Conservation (phyloP, 1,140 invertebrate genomes). For the Drosophila leontia region DNA sequence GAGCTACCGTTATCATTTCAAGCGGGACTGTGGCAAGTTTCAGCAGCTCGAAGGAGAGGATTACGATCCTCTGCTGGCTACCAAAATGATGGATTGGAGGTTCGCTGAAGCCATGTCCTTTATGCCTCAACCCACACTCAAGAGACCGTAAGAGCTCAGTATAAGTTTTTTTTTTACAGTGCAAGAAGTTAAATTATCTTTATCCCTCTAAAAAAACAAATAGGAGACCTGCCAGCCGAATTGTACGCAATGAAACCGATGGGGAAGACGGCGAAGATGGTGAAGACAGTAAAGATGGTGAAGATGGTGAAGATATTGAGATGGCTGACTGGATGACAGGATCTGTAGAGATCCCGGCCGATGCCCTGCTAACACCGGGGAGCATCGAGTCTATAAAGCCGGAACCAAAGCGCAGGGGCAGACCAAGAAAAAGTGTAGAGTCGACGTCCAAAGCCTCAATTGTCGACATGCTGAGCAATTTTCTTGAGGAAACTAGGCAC, state of each 20-base stretch:
- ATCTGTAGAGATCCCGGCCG: slow-evolving; percentile 1
- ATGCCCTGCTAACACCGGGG: background rate
- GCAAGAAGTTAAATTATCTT: background rate
- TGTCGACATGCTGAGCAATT: slow-evolving; percentile 8
- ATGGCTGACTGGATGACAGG: background rate
- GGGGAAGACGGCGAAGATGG: background rate
- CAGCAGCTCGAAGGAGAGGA: background rate
- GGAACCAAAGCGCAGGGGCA: background rate
- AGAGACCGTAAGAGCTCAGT: slow-evolving; percentile 1
- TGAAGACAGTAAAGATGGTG: background rate
- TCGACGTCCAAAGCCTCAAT: background rate
- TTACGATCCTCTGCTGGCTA: background rate
- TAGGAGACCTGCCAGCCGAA: background rate
- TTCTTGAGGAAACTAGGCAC: slow-evolving; percentile 4
- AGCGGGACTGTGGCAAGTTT: background rate
- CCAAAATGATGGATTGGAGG: background rate
- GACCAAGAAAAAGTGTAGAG: background rate
- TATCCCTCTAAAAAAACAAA: background rate
- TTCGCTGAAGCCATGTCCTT: slow-evolving; percentile 12
- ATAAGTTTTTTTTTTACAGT: no score
- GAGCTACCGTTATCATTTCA: slow-evolving; percentile 5
- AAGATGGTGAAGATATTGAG: background rate
- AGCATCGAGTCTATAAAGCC: background rate
- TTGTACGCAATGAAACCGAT: background rate
- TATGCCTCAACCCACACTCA: background rate